Evolutionary conservation across 2,113 vertebrate genomes (phyloP), one percentile per base, ranked within the genome.

Genomic region (Acanthochromis polyacanthus): DNA sequence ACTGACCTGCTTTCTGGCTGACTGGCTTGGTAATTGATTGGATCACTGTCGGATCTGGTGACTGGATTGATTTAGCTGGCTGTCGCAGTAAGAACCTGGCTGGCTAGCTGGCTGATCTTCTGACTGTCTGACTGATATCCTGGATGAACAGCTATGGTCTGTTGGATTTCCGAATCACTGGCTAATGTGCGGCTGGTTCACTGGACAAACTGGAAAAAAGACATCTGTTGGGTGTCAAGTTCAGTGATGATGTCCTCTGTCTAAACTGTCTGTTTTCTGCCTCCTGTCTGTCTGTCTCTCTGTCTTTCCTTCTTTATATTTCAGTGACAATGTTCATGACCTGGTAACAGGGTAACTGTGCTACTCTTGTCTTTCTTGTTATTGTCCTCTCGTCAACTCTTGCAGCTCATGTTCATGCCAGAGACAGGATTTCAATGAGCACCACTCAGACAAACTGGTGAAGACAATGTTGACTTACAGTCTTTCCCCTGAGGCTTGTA

Each of bases 121-220:
- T 2, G 19, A 3, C 36, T 59, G 55, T 52, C 23, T 53, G 72
- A 53, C 12, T 36, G 23, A 22, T 16, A 40, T 20, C 32, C 67
- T 57, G 30, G 23, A 30, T 22, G 30, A 36, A n/a, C 14, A 25
- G 11, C 32, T 1, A 17, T 5, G 53, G 28, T 58, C 61, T 20
- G 59, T 57, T 71, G 48, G 32, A 36, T 73, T 75, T 67, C 59
- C 71, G 52, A 82, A 71, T 78, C 50, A 61, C 14, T 55, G 16
- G 20, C 5, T 46, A 32, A 58, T 11, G 19, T 43, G 30, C 59
- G 53, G 51, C 52, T 50, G 62, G 4, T 81, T 72, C 52, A 40
- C 63, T 70, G 45, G 38, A 25, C 58, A 64, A 58, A 52, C 23
- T 43, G n/a, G 19, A 20, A 16, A 50, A 58, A 20, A 53, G n/a